Conservation (phyloP, 2,797 vertebrate species). For the Ctenopoma kingsleyae region DNA sequence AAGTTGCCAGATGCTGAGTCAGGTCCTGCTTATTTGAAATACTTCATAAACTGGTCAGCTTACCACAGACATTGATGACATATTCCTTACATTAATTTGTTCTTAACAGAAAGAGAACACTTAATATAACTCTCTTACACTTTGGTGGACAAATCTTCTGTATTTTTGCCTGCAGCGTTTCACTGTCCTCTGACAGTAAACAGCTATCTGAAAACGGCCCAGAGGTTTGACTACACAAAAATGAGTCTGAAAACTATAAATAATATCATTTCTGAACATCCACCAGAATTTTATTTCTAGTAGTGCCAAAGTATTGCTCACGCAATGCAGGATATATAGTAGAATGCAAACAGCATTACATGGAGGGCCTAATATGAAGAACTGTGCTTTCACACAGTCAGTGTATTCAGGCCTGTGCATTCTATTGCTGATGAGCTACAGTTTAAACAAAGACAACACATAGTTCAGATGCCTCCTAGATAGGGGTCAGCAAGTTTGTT, state of each 20-base stretch:
- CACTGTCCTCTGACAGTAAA: not conserved
- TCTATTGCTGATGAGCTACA: slow-evolving; percentile 60
- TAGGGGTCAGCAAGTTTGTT: slow-evolving; percentile 65
- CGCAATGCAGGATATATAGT: not conserved
- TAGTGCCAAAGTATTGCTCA: slow-evolving; percentile 3
- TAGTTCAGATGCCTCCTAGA: slow-evolving; percentile 64
- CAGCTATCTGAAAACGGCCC: not conserved
- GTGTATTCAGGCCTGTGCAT: slow-evolving; percentile 43
- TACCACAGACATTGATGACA: too few species aligned
- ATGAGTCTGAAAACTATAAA: not conserved
- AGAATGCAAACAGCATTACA: slow-evolving; percentile 19
- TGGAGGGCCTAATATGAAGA: slow-evolving; percentile 8
- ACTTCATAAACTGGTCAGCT: too few species aligned
- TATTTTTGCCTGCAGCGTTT: not conserved
- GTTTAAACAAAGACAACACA: slow-evolving; percentile 71
- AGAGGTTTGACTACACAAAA: not conserved
- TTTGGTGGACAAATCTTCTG: not conserved
- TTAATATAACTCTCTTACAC: not conserved
- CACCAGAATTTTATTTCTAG: not conserved
- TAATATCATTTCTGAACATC: not conserved
- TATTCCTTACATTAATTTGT: too few species aligned
- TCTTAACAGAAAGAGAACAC: not conserved
- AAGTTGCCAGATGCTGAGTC: too few species aligned
- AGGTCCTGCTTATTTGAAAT: too few species aligned
- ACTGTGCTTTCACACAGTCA: slow-evolving; percentile 48